These are phyloP conservation scores for Cassiopea andromeda DNA, from an alignment of 30 jellyfish, hydroid and myxozoan genomes.

Conservation along the genomic window DNA sequence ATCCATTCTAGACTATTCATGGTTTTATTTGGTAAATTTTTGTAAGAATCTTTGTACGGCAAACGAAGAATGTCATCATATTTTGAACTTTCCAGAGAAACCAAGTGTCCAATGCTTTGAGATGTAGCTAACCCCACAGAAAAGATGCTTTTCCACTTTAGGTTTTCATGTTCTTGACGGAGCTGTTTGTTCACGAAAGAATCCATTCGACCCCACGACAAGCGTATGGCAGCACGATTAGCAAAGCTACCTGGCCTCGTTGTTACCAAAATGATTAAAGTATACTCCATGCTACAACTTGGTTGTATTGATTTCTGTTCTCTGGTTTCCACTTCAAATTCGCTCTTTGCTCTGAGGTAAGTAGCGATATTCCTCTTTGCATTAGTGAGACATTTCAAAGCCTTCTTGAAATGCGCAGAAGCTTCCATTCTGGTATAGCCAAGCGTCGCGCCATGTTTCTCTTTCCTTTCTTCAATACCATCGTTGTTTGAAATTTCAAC, in stretches of 20 bases:
- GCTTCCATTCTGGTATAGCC: background rate
- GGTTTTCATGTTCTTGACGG: background rate
- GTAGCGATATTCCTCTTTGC: constrained; percentile 65
- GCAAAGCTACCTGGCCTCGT: constrained; percentile 88
- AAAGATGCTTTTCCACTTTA: constrained; percentile 79
- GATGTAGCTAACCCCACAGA: constrained; percentile 83
- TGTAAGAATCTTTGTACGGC: constrained; percentile 84
- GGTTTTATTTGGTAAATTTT: constrained; percentile 88
- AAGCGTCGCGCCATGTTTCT: background rate
- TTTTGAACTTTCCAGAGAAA: constrained; percentile 61
- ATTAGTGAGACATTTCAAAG: constrained; percentile 53
- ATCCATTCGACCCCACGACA: constrained; percentile 92
- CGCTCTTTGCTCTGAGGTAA: constrained; percentile 30
- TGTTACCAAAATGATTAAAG: constrained; percentile 77
- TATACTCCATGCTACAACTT: constrained; percentile 45
- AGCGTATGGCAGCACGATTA: constrained; percentile 87
- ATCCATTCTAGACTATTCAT: constrained; percentile 94
- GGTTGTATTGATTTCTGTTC: constrained; percentile 48
- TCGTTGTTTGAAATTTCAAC: background rate
- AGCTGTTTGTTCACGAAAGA: constrained; percentile 54
- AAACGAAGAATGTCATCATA: constrained; percentile 78
- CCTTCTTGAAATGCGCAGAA: constrained; percentile 34
- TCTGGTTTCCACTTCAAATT: background rate
- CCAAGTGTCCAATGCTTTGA: constrained; percentile 54
- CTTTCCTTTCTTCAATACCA: background rate